phyloP scores from a whole-genome alignment of 2,797 vertebrate genomes.

The Premnoplex brunnescens region DNA sequence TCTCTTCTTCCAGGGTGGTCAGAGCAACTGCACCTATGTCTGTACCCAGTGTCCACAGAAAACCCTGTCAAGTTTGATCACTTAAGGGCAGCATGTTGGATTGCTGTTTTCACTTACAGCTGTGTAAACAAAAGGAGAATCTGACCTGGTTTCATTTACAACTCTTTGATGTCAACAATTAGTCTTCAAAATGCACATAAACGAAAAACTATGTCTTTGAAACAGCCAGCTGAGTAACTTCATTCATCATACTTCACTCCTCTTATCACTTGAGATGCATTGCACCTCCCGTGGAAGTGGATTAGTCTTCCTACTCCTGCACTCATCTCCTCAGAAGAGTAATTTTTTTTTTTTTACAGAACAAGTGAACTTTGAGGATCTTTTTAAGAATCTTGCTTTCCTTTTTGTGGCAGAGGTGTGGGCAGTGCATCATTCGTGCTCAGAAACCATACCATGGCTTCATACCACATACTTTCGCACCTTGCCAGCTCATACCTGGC shows the following conservation, averaged over 20 bases:
- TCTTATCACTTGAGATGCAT: neutral
- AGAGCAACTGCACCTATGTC: neutral
- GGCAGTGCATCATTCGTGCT: neutral
- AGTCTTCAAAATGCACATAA: neutral
- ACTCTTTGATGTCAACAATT: neutral
- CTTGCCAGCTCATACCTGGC: neutral
- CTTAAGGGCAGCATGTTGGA: neutral
- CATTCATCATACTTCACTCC: neutral
- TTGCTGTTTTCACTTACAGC: neutral
- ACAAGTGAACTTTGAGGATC: neutral
- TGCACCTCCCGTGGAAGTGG: accelerated
- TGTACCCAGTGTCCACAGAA: neutral
- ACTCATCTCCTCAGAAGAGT: neutral
- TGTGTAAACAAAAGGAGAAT: neutral
- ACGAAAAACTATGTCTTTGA: neutral
- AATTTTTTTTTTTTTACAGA: neutral
- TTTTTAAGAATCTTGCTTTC: neutral
- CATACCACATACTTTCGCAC: neutral
- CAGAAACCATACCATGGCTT: neutral
- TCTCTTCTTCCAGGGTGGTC: neutral
- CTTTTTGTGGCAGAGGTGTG: neutral
- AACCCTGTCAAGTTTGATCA: neutral
- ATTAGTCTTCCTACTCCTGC: neutral
- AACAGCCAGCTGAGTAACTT: neutral
- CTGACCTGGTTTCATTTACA: neutral